These are phyloP conservation scores for Dynastes hyllus DNA, from an alignment of 2,888 invertebrate genomes.

Conservation along the genomic window DNA sequence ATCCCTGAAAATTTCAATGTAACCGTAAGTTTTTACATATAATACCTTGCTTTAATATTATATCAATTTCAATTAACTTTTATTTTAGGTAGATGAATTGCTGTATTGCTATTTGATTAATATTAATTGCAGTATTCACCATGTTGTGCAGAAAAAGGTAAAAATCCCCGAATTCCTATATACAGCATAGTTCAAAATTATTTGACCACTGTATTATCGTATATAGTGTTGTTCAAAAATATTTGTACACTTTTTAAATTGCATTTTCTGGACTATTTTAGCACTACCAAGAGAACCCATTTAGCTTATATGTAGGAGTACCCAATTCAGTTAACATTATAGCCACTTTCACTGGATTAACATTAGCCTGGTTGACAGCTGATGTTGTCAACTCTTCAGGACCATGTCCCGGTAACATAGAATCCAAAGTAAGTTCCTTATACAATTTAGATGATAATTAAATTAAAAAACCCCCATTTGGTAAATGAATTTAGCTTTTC, in stretches of 20 bases:
- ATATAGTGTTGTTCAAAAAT: too few relatives aligned
- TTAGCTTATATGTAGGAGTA: constrained; percentile 79
- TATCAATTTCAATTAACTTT: constrained; percentile 23
- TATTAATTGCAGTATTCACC: constrained; percentile 81
- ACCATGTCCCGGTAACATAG: constrained; percentile 69
- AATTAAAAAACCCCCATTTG: constrained; percentile 1
- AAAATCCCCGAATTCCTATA: constrained; percentile 46
- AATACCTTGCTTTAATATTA: neutral
- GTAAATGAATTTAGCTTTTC: constrained; percentile 61
- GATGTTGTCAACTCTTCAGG: constrained; percentile 64
- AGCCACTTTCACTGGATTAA: constrained; percentile 76
- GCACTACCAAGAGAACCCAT: constrained; percentile 67
- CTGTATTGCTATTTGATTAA: constrained; percentile 84
- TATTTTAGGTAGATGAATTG: constrained; percentile 79
- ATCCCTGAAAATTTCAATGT: constrained; percentile 54
- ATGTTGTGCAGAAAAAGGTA: constrained; percentile 70
- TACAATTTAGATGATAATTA: neutral
- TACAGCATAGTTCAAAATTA: too few relatives aligned
- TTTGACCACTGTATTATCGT: too few relatives aligned
- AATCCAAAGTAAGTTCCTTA: constrained; percentile 54
- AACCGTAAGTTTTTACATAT: constrained; percentile 32
- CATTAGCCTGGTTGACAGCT: constrained; percentile 79
- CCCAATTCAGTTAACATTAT: constrained; percentile 71
- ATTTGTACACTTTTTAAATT: neutral
- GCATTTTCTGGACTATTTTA: constrained; percentile 49